Evolutionary conservation across 2,888 invertebrate species (phyloP), one percentile per base, ranked within the genome.

Genomic region (Acleris laterana): DNA sequence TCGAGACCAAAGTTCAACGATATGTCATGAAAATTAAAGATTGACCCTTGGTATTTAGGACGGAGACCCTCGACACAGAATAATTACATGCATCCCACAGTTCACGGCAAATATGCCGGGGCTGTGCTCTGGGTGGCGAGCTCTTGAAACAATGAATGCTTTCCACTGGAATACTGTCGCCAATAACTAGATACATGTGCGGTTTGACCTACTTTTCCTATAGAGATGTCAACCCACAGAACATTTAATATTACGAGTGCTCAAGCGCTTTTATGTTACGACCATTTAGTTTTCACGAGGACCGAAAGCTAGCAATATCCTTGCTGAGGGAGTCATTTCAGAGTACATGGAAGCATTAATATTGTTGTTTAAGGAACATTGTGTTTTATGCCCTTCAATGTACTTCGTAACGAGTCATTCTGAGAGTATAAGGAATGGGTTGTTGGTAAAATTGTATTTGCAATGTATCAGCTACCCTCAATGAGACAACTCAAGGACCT

Each of bases 51-150:
- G 22, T 49, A 28, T 48, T 32, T n/a, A 64, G 19, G 48, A 17
- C 52, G 25, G 42, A 49, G 38, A 32, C 38, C 38, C 11, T 38
- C 38, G n/a, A 17, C 55, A 59, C 49, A 32, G 9, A 59, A 49
- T 59, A 52, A 64, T 53, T 64, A 16, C n/a, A 58, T 63, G 58
- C 52, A 28, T n/a, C 42, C 51, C 48, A 16, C 48, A 16, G 13
- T 42, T 38, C 46, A 53, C 52, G 48, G 55, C 48, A 38, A 55
- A 55, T 49, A 32, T 55, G 32, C 48, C 53, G 32, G 16, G 16
- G 5, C 44, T 44, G 44, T 44, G 44, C 50, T 28, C 22, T 3
- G 22, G 50, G 20, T 16, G 5, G 20, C 16, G 7, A 42, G 20
- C 46, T 7, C n/a, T 44, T 44, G 17, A 46, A 19, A 51, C 44